Conservation (phyloP, 2,797 vertebrate genomes). For the Lagodon rhomboides region DNA sequence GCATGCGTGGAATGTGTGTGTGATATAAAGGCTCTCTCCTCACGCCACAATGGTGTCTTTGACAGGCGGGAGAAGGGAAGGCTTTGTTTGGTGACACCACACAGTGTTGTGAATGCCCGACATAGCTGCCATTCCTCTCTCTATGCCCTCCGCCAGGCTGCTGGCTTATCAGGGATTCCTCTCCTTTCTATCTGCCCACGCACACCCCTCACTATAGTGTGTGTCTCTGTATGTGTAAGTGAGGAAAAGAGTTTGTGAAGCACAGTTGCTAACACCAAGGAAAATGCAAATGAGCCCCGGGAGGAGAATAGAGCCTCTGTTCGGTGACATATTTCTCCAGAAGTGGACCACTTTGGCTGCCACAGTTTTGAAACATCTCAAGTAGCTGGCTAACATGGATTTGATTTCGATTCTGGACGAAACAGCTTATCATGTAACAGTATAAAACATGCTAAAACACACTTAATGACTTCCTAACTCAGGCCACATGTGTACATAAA, state of each 20-base stretch:
- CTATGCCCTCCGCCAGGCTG: slow-evolving; percentile 87
- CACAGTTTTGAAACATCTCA: slow-evolving; percentile 48
- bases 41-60: slow-evolving; percentile 94
- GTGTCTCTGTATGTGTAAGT: slow-evolving; percentile 69
- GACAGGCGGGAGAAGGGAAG: slow-evolving; percentile 94
- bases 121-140: slow-evolving; percentile 94
- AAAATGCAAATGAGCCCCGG: slow-evolving; percentile 74
- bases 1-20: slow-evolving; percentile 94
- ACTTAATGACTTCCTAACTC: neutral
- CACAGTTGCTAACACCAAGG: slow-evolving; percentile 69
- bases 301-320: slow-evolving; percentile 70
- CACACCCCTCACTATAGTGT: slow-evolving; percentile 69
- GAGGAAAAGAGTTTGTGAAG: slow-evolving; percentile 74
- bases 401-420: neutral
- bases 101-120: slow-evolving; percentile 97
- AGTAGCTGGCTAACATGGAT: slow-evolving; percentile 31
- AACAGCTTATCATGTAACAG: neutral
- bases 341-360: slow-evolving; percentile 61
- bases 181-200: slow-evolving; percentile 83
- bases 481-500: neutral
- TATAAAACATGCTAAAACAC: neutral
- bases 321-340: slow-evolving; percentile 59
- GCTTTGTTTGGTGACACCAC: slow-evolving; percentile 95
- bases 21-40: slow-evolving; percentile 92
- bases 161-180: slow-evolving; percentile 89